These are phyloP conservation scores for Hydraecia micacea DNA, from an alignment of 2,888 invertebrate species.

Conservation along the genomic window DNA sequence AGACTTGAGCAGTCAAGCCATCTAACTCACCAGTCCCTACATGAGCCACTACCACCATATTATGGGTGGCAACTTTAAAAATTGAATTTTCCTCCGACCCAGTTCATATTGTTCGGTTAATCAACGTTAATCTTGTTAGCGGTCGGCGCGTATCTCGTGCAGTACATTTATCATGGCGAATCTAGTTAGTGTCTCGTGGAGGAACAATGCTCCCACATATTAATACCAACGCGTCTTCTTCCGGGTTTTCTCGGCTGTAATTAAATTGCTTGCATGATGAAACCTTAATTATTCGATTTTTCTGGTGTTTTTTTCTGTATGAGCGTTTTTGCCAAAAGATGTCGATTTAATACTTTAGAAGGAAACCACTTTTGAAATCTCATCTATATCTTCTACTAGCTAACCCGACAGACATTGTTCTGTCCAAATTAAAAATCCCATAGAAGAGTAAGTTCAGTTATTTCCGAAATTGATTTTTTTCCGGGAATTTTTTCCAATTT, in stretches of 20 bases:
- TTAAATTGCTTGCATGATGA: constrained; percentile 12
- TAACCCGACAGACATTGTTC: neutral
- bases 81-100: constrained; percentile 76
- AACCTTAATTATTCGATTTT: neutral
- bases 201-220: constrained; percentile 62
- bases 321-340: neutral
- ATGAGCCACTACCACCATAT: constrained; percentile 47
- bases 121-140: constrained; percentile 77
- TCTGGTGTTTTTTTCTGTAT: too few relatives aligned
- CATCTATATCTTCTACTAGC: neutral
- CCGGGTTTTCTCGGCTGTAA: constrained; percentile 24
- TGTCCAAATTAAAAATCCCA: neutral
- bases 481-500: neutral
- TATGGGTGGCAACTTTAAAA: constrained; percentile 71
- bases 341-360: neutral
- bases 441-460: neutral
- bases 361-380: neutral
- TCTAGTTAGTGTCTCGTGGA: constrained; percentile 68
- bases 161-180: constrained; percentile 71
- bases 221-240: constrained; percentile 39
- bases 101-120: constrained; percentile 81
- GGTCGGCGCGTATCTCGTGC: constrained; percentile 67
- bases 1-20: neutral
- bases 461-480: neutral
- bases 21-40: constrained; percentile 53